Conservation (phyloP, 2,888 invertebrate genomes). For the Ectemnius continuus region DNA sequence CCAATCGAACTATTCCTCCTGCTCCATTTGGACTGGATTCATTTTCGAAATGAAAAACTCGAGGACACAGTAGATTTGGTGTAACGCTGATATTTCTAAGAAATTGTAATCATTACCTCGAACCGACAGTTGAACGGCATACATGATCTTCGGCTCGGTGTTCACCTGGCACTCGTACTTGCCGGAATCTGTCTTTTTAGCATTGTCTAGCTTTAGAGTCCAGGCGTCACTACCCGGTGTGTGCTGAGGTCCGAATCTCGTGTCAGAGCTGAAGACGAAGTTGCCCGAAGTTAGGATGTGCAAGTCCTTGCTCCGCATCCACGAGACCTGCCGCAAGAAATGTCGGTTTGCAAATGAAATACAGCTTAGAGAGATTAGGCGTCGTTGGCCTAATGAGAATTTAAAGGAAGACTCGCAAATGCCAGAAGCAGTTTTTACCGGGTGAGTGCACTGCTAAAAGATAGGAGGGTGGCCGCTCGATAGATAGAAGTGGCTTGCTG, state of each 20-base stretch:
- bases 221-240: conserved; percentile 80
- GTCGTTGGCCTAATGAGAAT: background rate
- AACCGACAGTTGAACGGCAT: conserved; percentile 83
- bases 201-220: conserved; percentile 82
- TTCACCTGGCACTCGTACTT: conserved; percentile 88
- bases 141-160: conserved; percentile 87
- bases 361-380: background rate
- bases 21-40: background rate
- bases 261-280: conserved; percentile 84
- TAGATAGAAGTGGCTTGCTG: background rate
- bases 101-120: conserved; percentile 78
- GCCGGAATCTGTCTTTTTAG: conserved; percentile 82
- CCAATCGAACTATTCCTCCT: background rate
- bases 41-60: background rate
- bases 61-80: background rate
- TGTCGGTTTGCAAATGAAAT: conserved; percentile 9
- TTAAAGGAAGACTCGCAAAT: background rate
- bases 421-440: background rate
- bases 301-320: conserved; percentile 85
- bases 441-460: background rate
- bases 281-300: conserved; percentile 84
- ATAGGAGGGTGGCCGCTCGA: conserved; percentile 12
- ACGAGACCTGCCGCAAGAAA: conserved; percentile 82
- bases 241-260: conserved; percentile 82
- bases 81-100: background rate